These are phyloP conservation scores for Chlorops oryzae DNA, from an alignment of 1,140 invertebrate genomes.

Conservation along the genomic window DNA sequence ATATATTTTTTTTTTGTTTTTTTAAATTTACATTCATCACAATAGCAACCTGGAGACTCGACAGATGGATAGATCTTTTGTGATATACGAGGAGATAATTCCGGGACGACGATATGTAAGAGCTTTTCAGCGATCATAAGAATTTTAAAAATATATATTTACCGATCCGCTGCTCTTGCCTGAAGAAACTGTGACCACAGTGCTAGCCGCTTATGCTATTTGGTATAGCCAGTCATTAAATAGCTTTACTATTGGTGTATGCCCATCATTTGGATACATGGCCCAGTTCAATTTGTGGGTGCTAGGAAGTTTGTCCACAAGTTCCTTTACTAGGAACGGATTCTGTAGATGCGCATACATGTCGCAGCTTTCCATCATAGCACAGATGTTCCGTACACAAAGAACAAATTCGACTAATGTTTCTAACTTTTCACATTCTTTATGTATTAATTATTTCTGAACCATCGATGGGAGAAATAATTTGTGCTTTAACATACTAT, in stretches of 20 bases:
- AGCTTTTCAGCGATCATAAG: too few relatives aligned
- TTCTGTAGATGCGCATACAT: slow-evolving; percentile 7
- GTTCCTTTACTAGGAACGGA: slow-evolving; percentile 1
- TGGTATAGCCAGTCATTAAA: too few relatives aligned
- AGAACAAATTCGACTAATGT: slow-evolving; percentile 4
- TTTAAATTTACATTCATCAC: too few relatives aligned
- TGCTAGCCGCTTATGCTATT: too few relatives aligned
- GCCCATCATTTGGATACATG: slow-evolving; percentile 1
- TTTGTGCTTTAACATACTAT: slow-evolving; percentile 3
- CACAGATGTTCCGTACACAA: slow-evolving; percentile 3
- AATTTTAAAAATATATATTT: slow-evolving; percentile 1
- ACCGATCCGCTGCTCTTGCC: background rate
- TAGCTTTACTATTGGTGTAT: background rate
- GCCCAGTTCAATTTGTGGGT: slow-evolving; percentile 9
- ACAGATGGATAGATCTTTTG: too few relatives aligned
- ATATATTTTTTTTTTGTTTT: too few relatives aligned
- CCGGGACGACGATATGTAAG: too few relatives aligned
- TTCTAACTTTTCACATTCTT: slow-evolving; percentile 6
- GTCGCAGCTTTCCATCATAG: slow-evolving; percentile 7
- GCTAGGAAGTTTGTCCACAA: slow-evolving; percentile 9
- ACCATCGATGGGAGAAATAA: background rate
- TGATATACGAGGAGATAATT: too few relatives aligned
- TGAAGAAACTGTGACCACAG: background rate
- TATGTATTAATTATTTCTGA: slow-evolving; percentile 8
- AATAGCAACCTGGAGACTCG: too few relatives aligned